These are phyloP conservation scores for Eubasilissa splendida DNA, from an alignment of 2,888 invertebrate species.

Conservation along the genomic window DNA sequence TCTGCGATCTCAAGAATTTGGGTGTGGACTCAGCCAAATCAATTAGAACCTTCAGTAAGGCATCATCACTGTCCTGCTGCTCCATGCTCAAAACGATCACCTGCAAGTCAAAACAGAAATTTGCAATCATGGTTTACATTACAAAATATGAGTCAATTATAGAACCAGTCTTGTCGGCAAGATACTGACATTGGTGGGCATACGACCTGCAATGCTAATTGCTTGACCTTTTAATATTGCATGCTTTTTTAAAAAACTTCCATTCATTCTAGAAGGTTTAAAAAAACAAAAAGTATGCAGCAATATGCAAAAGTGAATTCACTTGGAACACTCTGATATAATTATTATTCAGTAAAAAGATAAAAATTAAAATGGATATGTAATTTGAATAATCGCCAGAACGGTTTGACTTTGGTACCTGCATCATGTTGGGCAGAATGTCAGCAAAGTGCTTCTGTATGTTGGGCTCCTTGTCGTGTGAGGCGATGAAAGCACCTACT, in stretches of 20 bases:
- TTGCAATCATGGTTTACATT: not conserved
- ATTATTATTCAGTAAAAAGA: not conserved
- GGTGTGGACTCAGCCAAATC: slow-evolving; percentile 95
- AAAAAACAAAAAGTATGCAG: no score
- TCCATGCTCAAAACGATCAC: slow-evolving; percentile 87
- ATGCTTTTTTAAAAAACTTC: not conserved
- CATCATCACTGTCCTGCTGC: slow-evolving; percentile 86
- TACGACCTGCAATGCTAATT: slow-evolving; percentile 43
- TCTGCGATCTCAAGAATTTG: slow-evolving; percentile 90
- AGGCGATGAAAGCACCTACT: slow-evolving; percentile 88
- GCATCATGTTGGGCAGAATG: slow-evolving; percentile 84
- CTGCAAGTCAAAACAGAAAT: slow-evolving; percentile 63
- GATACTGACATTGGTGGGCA: slow-evolving; percentile 43
- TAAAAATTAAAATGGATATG: no score
- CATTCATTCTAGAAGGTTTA: not conserved
- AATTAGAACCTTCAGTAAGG: slow-evolving; percentile 92
- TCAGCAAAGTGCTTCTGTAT: slow-evolving; percentile 92
- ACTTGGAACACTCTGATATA: not conserved
- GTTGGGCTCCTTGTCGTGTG: slow-evolving; percentile 94
- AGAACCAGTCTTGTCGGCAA: slow-evolving; percentile 16
- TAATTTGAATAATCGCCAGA: no score
- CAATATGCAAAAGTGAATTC: not conserved
- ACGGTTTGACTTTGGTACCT: slow-evolving; percentile 65
- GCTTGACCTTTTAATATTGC: slow-evolving; percentile 28
- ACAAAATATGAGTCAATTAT: not conserved